Evolutionary conservation across 2,888 invertebrate genomes (phyloP), one percentile per base, ranked within the genome.

Genomic region (Meloe dianella): DNA sequence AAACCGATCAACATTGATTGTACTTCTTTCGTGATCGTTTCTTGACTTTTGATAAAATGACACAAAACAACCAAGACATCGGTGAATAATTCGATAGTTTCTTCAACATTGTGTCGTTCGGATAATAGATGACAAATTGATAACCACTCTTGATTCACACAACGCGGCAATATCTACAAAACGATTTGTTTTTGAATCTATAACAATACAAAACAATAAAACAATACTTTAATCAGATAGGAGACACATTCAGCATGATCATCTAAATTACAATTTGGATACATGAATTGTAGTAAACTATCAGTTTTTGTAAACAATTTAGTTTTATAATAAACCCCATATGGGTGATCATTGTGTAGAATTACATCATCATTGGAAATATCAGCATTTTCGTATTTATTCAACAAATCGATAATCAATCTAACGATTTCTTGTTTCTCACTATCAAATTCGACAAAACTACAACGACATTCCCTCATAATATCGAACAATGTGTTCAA

Each of bases 71-170:
- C 74, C 27, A 82, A 59, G 22, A 74, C 68, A 69, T 82, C 80
- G 1, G 78, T 77, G 2, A 82, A 64, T 17, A 79, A 65, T 61
- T 78, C 75, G 10, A 76, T 57, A 20, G 74, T 72, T 69, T 75
- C 75, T 38, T 73, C 66, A 57, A 65, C 64, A 9, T 77, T 76
- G 60, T 63, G 74, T 54, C 60, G 64, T 2, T 64, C 57, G 17
- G 68, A 63, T 10, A 82, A 68, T 58, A 79, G 76, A 30, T 76
- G 68, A 22, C 75, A 62, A 60, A 82, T 70, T 24, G 69, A 47
- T 6, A 74, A 51, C 82, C 82, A 82, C 75, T 83, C 83, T 38
- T 72, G 63, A 41, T 72, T 69, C 14, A 80, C 77, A 69, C 81
- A 79, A 30, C 75, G 66, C 5, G 83, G 80, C 59, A 83, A 72